These are phyloP conservation scores for Hirtodrosophila duncani DNA, from an alignment of 2,888 invertebrate species.

Conservation along the genomic window DNA sequence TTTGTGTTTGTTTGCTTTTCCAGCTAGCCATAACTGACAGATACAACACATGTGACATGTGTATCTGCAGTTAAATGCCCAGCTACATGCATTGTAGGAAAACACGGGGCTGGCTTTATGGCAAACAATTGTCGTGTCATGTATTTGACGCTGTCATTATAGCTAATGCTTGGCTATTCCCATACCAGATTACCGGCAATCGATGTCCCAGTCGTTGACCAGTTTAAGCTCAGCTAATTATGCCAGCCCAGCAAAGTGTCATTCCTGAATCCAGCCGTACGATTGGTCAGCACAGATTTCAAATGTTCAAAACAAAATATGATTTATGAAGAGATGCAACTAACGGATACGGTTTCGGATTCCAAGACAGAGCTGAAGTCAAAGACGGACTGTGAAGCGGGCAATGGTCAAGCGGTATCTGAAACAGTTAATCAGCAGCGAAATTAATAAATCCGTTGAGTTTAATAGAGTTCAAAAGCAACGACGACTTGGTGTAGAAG, in stretches of 20 bases:
- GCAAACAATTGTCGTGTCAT: slow-evolving; percentile 37
- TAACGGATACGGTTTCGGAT: slow-evolving; percentile 47
- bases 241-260: no score
- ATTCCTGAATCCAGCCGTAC: no score
- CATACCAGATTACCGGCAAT: no score
- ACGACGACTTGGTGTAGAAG: slow-evolving; percentile 23
- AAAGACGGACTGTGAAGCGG: slow-evolving; percentile 1
- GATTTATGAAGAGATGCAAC: slow-evolving; percentile 62
- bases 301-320: slow-evolving; percentile 37
- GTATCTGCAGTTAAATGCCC: slow-evolving; percentile 3
- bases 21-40: slow-evolving; percentile 5
- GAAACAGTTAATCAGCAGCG: slow-evolving; percentile 69
- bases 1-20: not conserved
- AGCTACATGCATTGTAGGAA: slow-evolving; percentile 24
- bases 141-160: slow-evolving; percentile 48
- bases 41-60: slow-evolving; percentile 1
- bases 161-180: no score
- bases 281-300: slow-evolving; percentile 34
- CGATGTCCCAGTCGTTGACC: no score
- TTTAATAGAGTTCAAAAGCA: slow-evolving; percentile 74
- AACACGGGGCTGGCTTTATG: not conserved
- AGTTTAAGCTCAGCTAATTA: no score
- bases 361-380: slow-evolving; percentile 9
- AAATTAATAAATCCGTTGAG: slow-evolving; percentile 71
- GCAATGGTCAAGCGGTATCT: slow-evolving; percentile 55